These are phyloP conservation scores for Torymus texanus DNA, from an alignment of 2,888 invertebrate genomes.

Conservation along the genomic window DNA sequence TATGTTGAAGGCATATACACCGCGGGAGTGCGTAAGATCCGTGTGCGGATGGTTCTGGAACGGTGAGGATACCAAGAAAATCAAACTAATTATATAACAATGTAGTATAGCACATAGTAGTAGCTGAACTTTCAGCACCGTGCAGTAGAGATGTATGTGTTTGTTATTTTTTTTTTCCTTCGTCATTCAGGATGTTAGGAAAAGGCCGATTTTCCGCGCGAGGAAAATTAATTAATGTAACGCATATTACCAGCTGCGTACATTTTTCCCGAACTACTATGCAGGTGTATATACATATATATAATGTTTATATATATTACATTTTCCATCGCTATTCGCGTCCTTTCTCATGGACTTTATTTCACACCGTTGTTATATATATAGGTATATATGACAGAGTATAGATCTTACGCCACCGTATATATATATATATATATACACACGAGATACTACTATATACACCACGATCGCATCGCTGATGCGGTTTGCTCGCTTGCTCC, in stretches of 20 bases:
- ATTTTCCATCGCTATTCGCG: neutral
- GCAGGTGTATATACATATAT: too few relatives aligned
- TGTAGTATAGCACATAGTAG: too few relatives aligned
- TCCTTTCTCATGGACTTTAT: constrained; percentile 11
- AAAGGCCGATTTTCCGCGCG: constrained; percentile 13
- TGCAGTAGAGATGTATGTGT: neutral
- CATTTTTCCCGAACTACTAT: neutral
- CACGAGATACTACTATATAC: too few relatives aligned
- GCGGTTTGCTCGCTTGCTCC: too few relatives aligned
- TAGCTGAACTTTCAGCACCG: neutral
- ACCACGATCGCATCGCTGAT: too few relatives aligned
- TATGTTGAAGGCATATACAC: too few relatives aligned
- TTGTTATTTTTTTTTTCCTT: constrained; percentile 2
- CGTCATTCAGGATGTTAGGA: constrained; percentile 20
- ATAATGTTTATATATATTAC: neutral
- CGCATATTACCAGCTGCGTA: neutral
- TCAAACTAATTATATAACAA: too few relatives aligned
- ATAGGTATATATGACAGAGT: neutral
- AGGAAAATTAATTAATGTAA: constrained; percentile 23
- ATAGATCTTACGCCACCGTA: neutral
- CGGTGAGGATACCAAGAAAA: too few relatives aligned
- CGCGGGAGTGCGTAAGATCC: too few relatives aligned
- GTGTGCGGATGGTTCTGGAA: too few relatives aligned
- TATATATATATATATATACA: neutral
- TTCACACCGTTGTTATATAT: neutral